phyloP scores from a whole-genome alignment of 2,797 vertebrate genomes.

The Sebastes flavidus region DNA sequence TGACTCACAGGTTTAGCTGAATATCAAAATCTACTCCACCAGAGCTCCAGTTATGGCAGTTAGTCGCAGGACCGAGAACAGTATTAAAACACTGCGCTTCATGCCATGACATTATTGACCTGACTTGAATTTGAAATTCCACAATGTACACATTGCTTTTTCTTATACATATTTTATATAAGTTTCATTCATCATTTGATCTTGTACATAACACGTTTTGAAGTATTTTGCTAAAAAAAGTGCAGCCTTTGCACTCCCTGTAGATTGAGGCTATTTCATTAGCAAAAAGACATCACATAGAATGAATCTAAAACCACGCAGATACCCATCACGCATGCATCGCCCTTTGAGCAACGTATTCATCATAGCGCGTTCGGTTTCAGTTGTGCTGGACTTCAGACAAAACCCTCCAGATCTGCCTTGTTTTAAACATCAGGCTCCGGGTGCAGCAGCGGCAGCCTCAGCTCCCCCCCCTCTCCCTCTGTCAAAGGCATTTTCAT shows the following conservation, averaged over 20 bases:
- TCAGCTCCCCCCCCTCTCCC: not conserved
- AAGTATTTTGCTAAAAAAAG: slow-evolving; percentile 24
- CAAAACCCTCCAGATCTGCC: slow-evolving; percentile 47
- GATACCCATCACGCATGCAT: slow-evolving; percentile 20
- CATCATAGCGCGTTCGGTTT: slow-evolving; percentile 26
- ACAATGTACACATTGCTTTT: not conserved
- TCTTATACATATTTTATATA: not conserved
- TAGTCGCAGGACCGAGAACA: slow-evolving; percentile 5
- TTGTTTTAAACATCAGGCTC: slow-evolving; percentile 56
- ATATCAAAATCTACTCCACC: slow-evolving; percentile 20
- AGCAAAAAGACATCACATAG: slow-evolving; percentile 42
- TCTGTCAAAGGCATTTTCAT: slow-evolving; percentile 54
- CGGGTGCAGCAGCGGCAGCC: slow-evolving; percentile 8
- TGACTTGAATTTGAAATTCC: not conserved
- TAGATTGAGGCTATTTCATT: slow-evolving; percentile 30
- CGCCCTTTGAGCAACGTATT: slow-evolving; percentile 46
- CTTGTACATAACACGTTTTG: slow-evolving; percentile 4
- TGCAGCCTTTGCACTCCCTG: slow-evolving; percentile 7
- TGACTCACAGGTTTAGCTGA: slow-evolving; percentile 44
- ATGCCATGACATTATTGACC: not conserved
- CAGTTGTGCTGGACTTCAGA: slow-evolving; percentile 55
- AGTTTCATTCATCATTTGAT: not conserved
- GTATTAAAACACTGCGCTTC: not conserved
- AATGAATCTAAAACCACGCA: slow-evolving; percentile 33
- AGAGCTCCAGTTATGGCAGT: not conserved